A percentile compares a stretch with the other conserved stretches of the same genome.
Conservation (phyloP, 2,888 invertebrate species). For the Agrypnus murinus region DNA sequence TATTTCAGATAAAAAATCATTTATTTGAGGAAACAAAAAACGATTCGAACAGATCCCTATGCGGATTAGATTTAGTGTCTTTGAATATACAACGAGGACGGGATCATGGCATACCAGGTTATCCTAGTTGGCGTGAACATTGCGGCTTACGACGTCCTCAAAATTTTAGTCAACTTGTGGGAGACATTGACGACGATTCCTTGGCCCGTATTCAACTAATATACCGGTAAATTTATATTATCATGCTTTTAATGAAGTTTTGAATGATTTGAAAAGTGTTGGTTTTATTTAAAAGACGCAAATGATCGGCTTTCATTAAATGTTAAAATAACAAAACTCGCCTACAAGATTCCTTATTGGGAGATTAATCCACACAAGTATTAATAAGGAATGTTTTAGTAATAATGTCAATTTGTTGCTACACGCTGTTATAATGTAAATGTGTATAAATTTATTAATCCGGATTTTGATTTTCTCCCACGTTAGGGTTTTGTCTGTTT, state of each 20-base stretch:
- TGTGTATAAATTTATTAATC: no score
- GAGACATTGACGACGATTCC: slow-evolving; percentile 79
- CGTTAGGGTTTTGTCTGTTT: no score
- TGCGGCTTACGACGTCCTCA: slow-evolving; percentile 80
- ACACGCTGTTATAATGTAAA: no score
- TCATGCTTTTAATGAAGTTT: background rate
- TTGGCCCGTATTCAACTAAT: slow-evolving; percentile 77
- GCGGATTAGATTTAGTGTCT: slow-evolving; percentile 89
- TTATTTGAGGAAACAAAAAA: slow-evolving; percentile 76
- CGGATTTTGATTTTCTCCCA: no score
- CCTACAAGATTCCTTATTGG: no score
- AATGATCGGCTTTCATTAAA: background rate
- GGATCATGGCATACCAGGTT: slow-evolving; percentile 90
- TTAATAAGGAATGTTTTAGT: no score
- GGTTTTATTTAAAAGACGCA: background rate
- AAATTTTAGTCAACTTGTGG: slow-evolving; percentile 78
- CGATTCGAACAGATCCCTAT: slow-evolving; percentile 66
- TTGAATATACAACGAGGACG: slow-evolving; percentile 92
- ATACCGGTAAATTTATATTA: slow-evolving; percentile 68
- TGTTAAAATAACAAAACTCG: no score
- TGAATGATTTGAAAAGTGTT: no score
- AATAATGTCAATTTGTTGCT: no score
- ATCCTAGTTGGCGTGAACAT: slow-evolving; percentile 83
- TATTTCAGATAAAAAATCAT: slow-evolving; percentile 78
- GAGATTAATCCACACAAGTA: no score